phyloP scores from a whole-genome alignment of 2,797 vertebrate genomes.

The Psittacula echo region DNA sequence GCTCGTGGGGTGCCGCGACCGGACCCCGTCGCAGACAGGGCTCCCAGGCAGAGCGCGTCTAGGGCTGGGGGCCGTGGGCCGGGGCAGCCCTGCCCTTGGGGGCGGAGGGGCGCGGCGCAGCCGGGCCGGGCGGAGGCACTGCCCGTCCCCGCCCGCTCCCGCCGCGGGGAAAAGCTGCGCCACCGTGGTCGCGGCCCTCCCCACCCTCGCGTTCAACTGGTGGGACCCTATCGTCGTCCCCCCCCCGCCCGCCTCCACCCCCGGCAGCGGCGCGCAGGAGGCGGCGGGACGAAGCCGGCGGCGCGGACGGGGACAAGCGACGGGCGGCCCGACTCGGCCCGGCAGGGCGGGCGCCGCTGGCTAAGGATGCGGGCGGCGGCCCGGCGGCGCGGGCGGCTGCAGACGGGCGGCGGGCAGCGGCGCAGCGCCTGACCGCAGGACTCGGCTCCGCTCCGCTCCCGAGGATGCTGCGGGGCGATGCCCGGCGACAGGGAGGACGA shows the following conservation, averaged over 20 bases:
- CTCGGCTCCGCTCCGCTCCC: constrained; percentile 85
- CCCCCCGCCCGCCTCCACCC: background rate
- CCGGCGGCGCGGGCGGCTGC: constrained; percentile 57
- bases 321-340: background rate
- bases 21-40: background rate
- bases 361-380: constrained; percentile 23
- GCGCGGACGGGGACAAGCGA: background rate
- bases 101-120: background rate
- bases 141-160: background rate
- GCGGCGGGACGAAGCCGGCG: background rate
- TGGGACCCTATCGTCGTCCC: background rate
- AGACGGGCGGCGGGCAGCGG: constrained; percentile 71
- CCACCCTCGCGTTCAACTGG: background rate
- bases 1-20: no score
- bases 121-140: background rate
- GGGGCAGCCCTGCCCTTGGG: background rate
- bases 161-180: background rate
- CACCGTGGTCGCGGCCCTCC: background rate
- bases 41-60: background rate
- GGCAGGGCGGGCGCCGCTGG: background rate
- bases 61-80: no score
- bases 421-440: constrained; percentile 76
- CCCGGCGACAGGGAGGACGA: constrained; percentile 97
- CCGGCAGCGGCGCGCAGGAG: background rate
- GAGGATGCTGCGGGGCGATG: constrained; percentile 99